These are phyloP conservation scores for Thumatha senex DNA, from an alignment of 2,888 invertebrate species.

Conservation along the genomic window DNA sequence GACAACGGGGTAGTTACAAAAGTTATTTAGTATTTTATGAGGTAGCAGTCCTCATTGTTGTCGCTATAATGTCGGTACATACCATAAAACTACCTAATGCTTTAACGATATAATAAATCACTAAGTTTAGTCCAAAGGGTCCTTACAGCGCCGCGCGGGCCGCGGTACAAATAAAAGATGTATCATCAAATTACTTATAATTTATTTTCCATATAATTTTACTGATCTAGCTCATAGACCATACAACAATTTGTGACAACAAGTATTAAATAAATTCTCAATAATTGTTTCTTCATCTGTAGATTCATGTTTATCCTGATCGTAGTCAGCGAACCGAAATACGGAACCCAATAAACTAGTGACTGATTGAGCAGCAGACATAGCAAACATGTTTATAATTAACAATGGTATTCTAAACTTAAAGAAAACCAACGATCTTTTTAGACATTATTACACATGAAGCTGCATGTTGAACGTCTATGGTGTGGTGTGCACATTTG, in stretches of 20 bases:
- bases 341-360: not conserved
- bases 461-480: too few species aligned
- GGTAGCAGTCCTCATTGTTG: conserved; percentile 52
- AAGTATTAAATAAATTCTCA: too few species aligned
- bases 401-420: too few species aligned
- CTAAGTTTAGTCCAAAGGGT: conserved; percentile 29
- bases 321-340: not conserved
- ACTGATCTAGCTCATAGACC: too few species aligned
- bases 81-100: conserved; percentile 54
- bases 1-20: conserved; percentile 49
- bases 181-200: conserved; percentile 8
- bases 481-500: too few species aligned
- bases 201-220: not conserved
- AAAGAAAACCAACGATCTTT: too few species aligned
- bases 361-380: too few species aligned
- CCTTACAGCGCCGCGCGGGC: conserved; percentile 20
- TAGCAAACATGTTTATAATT: too few species aligned
- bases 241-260: too few species aligned
- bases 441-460: too few species aligned
- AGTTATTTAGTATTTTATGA: conserved; percentile 63
- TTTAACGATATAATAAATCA: conserved; percentile 50
- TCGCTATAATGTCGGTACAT: conserved; percentile 49
- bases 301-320: conserved; percentile 1
- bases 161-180: not conserved
- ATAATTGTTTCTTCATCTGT: too few species aligned